Evolutionary conservation across 2,113 vertebrate genomes (phyloP).

Genomic region (Halichoerus grypus): DNA sequence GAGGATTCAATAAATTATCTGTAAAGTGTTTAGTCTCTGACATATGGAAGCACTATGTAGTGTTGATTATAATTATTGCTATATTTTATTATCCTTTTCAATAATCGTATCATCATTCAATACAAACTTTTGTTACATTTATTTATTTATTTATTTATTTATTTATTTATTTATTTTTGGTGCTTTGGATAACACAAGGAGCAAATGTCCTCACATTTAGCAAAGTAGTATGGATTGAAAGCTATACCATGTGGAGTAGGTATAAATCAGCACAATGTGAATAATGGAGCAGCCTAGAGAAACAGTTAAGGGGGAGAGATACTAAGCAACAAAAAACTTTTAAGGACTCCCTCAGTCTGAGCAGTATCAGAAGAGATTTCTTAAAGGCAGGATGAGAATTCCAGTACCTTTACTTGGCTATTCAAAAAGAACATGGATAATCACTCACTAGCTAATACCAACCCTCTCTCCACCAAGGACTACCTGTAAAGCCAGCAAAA

Average conservation of each 20-base stretch:
- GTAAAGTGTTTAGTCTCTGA: background rate
- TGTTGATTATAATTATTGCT: background rate
- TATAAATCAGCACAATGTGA: background rate
- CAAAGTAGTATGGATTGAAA: background rate
- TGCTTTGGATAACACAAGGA: background rate
- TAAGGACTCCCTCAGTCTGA: background rate
- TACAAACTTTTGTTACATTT: background rate
- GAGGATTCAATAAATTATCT: background rate
- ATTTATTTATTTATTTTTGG: background rate
- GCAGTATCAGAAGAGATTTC: background rate
- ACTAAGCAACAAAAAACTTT: background rate
- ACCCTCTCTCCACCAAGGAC: background rate
- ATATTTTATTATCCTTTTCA: background rate
- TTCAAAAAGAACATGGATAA: background rate
- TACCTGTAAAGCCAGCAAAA: background rate
- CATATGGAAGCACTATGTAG: background rate
- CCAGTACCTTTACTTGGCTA: background rate
- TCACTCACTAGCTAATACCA: background rate
- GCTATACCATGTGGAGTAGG: background rate
- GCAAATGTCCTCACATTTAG: background rate
- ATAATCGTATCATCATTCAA: background rate
- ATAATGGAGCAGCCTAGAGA: background rate
- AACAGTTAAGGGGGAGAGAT: background rate
- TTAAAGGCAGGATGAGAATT: background rate
- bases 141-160: background rate